These are phyloP conservation scores for Brachyalestes nurse DNA, from an alignment of 2,797 vertebrate species.

Conservation along the genomic window DNA sequence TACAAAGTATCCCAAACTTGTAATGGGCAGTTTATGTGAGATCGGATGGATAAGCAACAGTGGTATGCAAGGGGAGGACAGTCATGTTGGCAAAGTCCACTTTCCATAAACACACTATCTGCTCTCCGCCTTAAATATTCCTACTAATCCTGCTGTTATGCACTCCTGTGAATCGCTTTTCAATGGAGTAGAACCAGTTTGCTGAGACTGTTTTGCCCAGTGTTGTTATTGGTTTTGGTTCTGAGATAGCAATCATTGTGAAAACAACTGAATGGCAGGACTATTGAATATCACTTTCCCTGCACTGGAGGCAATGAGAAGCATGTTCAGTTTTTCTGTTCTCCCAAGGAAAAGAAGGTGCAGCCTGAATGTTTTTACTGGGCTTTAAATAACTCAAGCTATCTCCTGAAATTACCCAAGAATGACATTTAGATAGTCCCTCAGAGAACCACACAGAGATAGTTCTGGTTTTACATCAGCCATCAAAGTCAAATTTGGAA, in stretches of 20 bases:
- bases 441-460: not conserved
- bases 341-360: slow-evolving; percentile 3
- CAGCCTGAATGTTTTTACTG: slow-evolving; percentile 4
- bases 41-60: not conserved
- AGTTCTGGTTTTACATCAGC: slow-evolving; percentile 10
- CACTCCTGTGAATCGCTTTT: slow-evolving; percentile 28
- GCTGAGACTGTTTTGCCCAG: slow-evolving; percentile 9
- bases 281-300: slow-evolving; percentile 27
- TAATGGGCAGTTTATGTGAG: not conserved
- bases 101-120: slow-evolving; percentile 9
- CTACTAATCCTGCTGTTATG: slow-evolving; percentile 9
- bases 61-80: not conserved
- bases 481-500: not conserved
- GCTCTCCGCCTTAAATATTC: not conserved
- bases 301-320: not conserved
- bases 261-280: slow-evolving; percentile 30
- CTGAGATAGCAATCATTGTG: slow-evolving; percentile 29
- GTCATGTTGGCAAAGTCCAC: not conserved
- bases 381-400: slow-evolving; percentile 4
- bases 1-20: not conserved
- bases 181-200: slow-evolving; percentile 38
- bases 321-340: slow-evolving; percentile 14
- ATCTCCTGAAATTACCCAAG: slow-evolving; percentile 3
- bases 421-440: not conserved
- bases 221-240: slow-evolving; percentile 32